Evolutionary conservation across 2,888 invertebrate species (phyloP).

Genomic region (Nephrotoma guestfalica): DNA sequence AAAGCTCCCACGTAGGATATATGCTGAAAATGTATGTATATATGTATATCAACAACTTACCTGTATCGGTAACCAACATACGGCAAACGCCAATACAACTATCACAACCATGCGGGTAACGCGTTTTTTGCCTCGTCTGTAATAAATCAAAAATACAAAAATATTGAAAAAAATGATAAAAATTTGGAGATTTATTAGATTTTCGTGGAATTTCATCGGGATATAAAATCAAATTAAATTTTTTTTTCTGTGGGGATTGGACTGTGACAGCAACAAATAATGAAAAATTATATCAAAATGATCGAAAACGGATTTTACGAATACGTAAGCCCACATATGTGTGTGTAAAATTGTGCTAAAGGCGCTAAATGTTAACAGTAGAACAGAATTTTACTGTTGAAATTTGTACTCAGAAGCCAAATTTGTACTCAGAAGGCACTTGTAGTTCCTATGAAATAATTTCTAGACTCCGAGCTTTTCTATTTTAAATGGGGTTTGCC

Average conservation of each 20-base stretch:
- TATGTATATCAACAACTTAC: conserved; percentile 33
- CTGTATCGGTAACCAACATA: conserved; percentile 92
- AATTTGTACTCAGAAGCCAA: no score
- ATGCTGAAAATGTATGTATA: neutral
- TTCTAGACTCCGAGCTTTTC: no score
- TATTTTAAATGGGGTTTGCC: no score
- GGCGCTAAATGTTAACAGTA: no score
- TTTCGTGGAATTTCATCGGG: neutral
- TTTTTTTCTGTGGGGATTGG: neutral
- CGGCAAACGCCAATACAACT: conserved; percentile 81
- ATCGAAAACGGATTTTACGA: neutral
- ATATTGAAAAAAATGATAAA: neutral
- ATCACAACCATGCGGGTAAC: conserved; percentile 87
- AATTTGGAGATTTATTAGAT: neutral
- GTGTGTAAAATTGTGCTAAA: no score
- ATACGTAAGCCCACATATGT: no score
- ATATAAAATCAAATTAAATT: neutral
- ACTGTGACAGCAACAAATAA: neutral
- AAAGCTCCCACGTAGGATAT: neutral
- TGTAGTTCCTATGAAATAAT: no score
- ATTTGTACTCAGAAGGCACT: no score
- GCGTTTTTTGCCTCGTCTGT: conserved; percentile 67
- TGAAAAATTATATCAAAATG: neutral
- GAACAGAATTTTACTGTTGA: no score
- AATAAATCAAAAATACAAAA: conserved; percentile 18